Evolutionary conservation across 2,113 vertebrate genomes (phyloP), one percentile per base, ranked within the genome.

Genomic region (Fulica atra): DNA sequence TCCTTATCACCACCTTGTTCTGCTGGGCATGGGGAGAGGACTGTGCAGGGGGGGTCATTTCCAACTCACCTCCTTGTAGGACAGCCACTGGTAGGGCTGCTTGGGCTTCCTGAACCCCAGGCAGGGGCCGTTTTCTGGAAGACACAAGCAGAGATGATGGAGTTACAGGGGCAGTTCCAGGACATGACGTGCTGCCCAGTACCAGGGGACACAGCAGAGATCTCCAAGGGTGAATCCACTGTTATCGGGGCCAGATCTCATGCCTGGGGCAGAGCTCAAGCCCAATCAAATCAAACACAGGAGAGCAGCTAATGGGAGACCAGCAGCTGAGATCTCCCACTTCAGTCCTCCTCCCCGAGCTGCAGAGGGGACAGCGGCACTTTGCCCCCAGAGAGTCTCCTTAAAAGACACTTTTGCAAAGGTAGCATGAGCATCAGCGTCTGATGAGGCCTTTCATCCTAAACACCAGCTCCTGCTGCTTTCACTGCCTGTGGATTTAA

Each of bases 1-100:
- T 7, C n/a, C n/a, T 15, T 20, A 36, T 17, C 6, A 23, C 3
- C 38, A 35, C 20, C 42, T 42, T 23, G 26, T 28, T 68, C 25
- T 36, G 65, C 4, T 0, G 0, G 40, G 42, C 46, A 42, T 15
- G 38, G 19, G 24, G 36, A 71, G 25, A 50, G 36, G 42, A 35
- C 13, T 40, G 35, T 13, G 15, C 3, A 11, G 28, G 11, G 44
- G 31, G 18, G 18, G 18, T n/a, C 40, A 18, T 7, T 42, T 44
- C 31, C 70, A 77, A 91, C 98, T 98, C 46, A 99, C 99, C 99
- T 99, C 99, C 97, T 98, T 99, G 97, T 99, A 99, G 68, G 99
- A 99, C 31, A 99, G 94, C 99, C 99, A 99, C 94, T 99, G 98
- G 96, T 99, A 99, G 88, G 99, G 99, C 96, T 99, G 98, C 92